Evolutionary conservation across 2,797 vertebrate genomes (phyloP).

Genomic region (Columba guinea): DNA sequence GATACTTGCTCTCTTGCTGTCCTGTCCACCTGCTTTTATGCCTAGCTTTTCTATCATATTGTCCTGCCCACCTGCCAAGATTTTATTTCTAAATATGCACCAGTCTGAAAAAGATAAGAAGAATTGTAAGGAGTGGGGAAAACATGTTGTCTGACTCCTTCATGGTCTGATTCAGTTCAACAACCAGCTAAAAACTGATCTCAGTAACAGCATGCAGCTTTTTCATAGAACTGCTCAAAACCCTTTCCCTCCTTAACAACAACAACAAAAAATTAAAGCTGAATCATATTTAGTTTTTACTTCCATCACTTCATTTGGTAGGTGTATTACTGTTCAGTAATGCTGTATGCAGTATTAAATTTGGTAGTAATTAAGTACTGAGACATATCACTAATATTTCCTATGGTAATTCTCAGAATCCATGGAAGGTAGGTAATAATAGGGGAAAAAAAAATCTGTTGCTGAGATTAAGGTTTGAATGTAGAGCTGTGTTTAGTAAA

Average conservation of each 20-base stretch:
- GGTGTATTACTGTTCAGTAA: not conserved
- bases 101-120: conserved; percentile 42
- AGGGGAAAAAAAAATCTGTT: not conserved
- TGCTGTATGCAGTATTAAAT: not conserved
- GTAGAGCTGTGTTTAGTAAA: not conserved
- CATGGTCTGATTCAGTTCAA: conserved; percentile 27
- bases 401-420: not conserved
- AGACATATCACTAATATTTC: not conserved
- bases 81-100: conserved; percentile 64
- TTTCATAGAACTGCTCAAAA: conserved; percentile 47
- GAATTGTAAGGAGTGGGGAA: conserved; percentile 58
- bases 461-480: not conserved
- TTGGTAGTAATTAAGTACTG: not conserved
- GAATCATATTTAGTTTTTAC: conserved; percentile 24
- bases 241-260: not conserved
- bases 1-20: conserved; percentile 46
- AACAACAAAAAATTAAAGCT: not conserved
- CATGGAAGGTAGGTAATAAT: conserved; percentile 14
- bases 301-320: conserved; percentile 31
- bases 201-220: conserved; percentile 43
- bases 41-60: conserved; percentile 40
- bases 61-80: conserved; percentile 53
- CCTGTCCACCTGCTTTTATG: conserved; percentile 47
- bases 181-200: conserved; percentile 47
- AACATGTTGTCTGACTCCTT: conserved; percentile 31